Conservation (phyloP, 2,113 vertebrate species). For the Bettongia penicillata region DNA sequence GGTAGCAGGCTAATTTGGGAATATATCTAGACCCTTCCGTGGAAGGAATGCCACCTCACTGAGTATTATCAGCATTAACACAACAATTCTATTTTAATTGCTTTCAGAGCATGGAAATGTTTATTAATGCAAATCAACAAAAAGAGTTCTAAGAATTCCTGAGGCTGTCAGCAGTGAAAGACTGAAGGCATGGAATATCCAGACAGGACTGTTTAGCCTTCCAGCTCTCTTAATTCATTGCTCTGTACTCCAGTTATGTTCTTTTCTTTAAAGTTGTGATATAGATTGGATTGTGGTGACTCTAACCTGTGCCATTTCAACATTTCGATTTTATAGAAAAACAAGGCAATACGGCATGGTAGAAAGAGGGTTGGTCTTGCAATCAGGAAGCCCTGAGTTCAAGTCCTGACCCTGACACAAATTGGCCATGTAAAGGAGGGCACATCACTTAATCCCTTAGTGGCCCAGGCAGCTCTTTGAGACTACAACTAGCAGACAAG, state of each 20-base stretch:
- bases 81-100: slow-evolving; percentile 38
- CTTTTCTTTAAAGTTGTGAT: slow-evolving; percentile 1
- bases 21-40: background rate
- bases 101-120: slow-evolving; percentile 58
- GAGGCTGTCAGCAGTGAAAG: slow-evolving; percentile 2
- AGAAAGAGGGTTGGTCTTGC: background rate
- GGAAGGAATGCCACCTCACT: slow-evolving; percentile 34
- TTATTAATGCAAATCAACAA: slow-evolving; percentile 37
- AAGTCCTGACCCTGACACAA: slow-evolving; percentile 12
- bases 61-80: slow-evolving; percentile 13
- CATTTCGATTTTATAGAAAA: background rate
- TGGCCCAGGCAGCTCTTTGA: background rate
- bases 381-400: background rate
- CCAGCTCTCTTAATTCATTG: background rate
- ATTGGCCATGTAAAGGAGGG: background rate
- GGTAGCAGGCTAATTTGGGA: slow-evolving; percentile 31
- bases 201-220: background rate
- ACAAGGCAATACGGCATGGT: background rate
- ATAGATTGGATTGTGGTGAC: background rate
- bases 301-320: background rate
- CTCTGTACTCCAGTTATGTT: background rate
- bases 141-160: slow-evolving; percentile 55
- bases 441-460: background rate
- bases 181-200: background rate
- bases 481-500: background rate